phyloP scores from a whole-genome alignment of 2,113 vertebrate species.

The Dicrurus megarhynchus region DNA sequence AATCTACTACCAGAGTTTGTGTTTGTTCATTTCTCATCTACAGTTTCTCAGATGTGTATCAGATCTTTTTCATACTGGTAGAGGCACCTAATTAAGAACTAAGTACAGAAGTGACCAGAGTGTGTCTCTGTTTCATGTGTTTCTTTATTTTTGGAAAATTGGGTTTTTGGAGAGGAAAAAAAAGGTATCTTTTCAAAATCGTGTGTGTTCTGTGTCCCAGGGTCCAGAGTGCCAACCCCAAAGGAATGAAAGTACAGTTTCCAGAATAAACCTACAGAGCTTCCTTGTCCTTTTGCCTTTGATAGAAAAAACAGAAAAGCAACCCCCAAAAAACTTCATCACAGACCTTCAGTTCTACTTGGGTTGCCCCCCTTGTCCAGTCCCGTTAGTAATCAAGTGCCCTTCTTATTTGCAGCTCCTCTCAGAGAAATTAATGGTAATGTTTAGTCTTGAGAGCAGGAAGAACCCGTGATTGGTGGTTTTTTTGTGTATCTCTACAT shows the following conservation, averaged over 20 bases:
- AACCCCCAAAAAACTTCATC: background rate
- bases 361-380: rapidly evolving
- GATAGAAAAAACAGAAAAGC: background rate
- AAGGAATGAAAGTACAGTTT: background rate
- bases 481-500: background rate
- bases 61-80: background rate
- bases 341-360: background rate
- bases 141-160: background rate
- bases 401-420: background rate
- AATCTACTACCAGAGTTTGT: background rate
- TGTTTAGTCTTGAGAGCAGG: background rate
- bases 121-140: background rate
- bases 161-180: background rate
- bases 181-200: rapidly evolving
- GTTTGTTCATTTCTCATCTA: background rate
- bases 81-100: background rate
- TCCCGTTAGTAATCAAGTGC: background rate
- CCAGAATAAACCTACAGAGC: background rate
- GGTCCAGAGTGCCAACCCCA: too few species aligned
- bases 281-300: background rate
- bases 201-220: background rate
- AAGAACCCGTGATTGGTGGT: background rate
- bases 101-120: background rate
- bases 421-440: background rate
- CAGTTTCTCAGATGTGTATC: background rate